Evolutionary conservation across 2,113 vertebrate genomes (phyloP).

Genomic region (Mobula hypostoma): DNA sequence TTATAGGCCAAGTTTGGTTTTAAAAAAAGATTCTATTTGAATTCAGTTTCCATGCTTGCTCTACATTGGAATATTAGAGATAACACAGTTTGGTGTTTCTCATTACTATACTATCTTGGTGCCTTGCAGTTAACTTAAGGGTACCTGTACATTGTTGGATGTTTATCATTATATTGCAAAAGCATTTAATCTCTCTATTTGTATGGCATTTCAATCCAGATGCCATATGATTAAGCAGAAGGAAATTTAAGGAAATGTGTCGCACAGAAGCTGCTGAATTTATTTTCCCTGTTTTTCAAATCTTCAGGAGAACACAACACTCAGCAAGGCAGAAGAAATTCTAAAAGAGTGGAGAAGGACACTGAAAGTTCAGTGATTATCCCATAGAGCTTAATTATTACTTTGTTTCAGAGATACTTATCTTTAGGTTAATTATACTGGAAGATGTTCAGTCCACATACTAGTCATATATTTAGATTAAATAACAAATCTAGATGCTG

Average conservation of each 20-base stretch:
- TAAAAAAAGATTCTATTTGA: not conserved
- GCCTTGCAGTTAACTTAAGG: not conserved
- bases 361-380: not conserved
- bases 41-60: not conserved
- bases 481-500: not conserved
- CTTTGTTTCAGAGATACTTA: not conserved
- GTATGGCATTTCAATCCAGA: not conserved
- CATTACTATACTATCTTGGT: not conserved
- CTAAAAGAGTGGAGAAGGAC: slow-evolving; percentile 66
- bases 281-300: not conserved
- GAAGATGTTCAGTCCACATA: not conserved
- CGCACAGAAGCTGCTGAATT: not conserved
- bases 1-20: not conserved
- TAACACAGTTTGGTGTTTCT: not conserved
- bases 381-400: not conserved
- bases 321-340: slow-evolving; percentile 74
- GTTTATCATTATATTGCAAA: not conserved
- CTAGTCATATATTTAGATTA: not conserved
- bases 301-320: slow-evolving; percentile 74
- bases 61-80: not conserved
- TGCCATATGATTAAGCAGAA: not conserved
- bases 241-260: not conserved
- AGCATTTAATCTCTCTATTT: not conserved
- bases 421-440: not conserved
- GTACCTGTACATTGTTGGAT: not conserved